phyloP scores from a whole-genome alignment of 2,888 invertebrate species.

The Athetis lepigone region DNA sequence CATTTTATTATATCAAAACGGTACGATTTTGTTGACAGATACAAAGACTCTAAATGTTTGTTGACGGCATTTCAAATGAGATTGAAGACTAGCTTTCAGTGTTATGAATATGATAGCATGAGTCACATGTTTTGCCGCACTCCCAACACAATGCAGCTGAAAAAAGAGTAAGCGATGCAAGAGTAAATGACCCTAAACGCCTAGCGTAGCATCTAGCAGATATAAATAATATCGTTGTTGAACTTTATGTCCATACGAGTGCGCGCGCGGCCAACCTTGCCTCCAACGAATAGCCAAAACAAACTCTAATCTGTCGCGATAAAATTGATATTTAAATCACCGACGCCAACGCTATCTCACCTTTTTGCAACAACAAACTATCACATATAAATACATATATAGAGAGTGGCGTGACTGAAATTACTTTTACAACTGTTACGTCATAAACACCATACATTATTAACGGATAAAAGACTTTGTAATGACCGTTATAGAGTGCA shows the following conservation, averaged over 20 bases:
- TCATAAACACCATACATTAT: constrained; percentile 69
- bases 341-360: constrained; percentile 57
- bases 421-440: constrained; percentile 76
- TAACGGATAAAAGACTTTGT: constrained; percentile 77
- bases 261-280: constrained; percentile 57
- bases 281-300: constrained; percentile 55
- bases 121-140: constrained; percentile 65
- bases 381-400: constrained; percentile 78
- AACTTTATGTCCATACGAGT: constrained; percentile 71
- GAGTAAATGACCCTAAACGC: constrained; percentile 86
- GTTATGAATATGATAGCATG: constrained; percentile 50
- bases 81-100: constrained; percentile 41
- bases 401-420: constrained; percentile 85
- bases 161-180: constrained; percentile 75
- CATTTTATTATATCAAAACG: constrained; percentile 63
- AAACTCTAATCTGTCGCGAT: constrained; percentile 65
- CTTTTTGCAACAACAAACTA: constrained; percentile 71
- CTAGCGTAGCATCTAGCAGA: constrained; percentile 79
- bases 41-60: constrained; percentile 46
- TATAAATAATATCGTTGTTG: constrained; percentile 84
- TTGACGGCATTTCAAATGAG: constrained; percentile 43
- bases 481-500: constrained; percentile 72
- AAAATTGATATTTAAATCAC: constrained; percentile 69
- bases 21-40: constrained; percentile 61
- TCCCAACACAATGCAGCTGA: constrained; percentile 69